phyloP scores from a whole-genome alignment of 2,113 vertebrate species.

The Helogale parvula region DNA sequence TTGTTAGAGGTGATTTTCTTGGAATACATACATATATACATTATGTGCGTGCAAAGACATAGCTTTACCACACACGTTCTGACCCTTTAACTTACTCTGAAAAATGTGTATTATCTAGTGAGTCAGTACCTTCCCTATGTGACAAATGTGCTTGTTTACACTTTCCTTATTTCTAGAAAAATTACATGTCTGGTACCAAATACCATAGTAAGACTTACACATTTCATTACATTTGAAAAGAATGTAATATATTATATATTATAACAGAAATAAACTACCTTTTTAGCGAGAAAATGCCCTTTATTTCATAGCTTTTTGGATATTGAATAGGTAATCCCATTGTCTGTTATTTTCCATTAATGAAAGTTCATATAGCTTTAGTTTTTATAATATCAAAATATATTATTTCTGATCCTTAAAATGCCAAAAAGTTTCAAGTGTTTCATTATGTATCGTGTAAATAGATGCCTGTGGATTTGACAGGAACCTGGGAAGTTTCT shows the following conservation, averaged over 20 bases:
- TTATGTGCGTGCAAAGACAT: background rate
- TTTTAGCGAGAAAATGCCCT: background rate
- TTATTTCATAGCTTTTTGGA: conserved; percentile 45
- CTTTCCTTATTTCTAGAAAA: background rate
- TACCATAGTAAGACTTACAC: background rate
- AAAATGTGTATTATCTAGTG: conserved; percentile 16
- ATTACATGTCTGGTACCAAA: background rate
- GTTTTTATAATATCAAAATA: background rate
- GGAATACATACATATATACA: background rate
- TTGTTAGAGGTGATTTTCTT: background rate
- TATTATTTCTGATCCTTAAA: conserved; percentile 38
- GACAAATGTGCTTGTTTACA: background rate
- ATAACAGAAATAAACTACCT: background rate
- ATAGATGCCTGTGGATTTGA: conserved; percentile 27
- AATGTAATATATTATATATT: background rate
- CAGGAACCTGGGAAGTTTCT: conserved; percentile 22
- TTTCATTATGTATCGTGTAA: background rate
- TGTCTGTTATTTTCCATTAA: conserved; percentile 21
- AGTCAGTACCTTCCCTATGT: background rate
- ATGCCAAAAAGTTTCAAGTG: background rate
- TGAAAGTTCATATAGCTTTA: conserved; percentile 20
- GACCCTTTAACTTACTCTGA: background rate
- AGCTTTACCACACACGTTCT: background rate
- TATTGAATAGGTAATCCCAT: background rate
- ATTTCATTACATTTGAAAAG: background rate